Base-by-base conservation (phyloP, 2,797 vertebrate genomes). In the Crocodylus rhombifer region DNA sequence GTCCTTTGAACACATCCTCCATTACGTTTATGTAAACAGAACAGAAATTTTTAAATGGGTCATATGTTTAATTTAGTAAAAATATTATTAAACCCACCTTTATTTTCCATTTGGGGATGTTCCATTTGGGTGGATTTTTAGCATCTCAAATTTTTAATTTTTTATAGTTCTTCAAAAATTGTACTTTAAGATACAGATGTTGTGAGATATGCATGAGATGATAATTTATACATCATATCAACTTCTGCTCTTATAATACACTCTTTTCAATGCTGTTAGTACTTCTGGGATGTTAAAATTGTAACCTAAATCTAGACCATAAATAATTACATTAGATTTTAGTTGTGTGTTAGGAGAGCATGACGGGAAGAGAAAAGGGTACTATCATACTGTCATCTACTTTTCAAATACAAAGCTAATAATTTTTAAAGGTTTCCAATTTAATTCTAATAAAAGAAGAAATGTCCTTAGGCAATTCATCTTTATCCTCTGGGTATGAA, bases 381-480 rank as follows among this genome's bases (percentile, higher is more conserved):
- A 94, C n/a, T 62, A 88, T 58, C 91, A 51, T 83, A 79, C 17
- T 88, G 65, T 90, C 87, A 23, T 92, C 94, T 94, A 75, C 87
- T 96, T 51, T 97, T 97, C 87, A 96, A 95, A 91, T 87, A 95
- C 77, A 97, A 94, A 91, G 88, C 62, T 93, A 26, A 94, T 91
- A 65, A 71, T 82, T 96, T 97, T 94, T 61, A 94, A 86, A 94
- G 93, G 64, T 65, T 96, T 97, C 84, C 95, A 78, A 96, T 96
- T 96, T 92, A 94, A 94, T 77, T 73, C 18, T 61, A 74, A 90
- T 79, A 90, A 80, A 95, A 96, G 86, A 87, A 58, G 79, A 87
- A 95, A 88, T 77, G 67, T 56, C 74, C 87, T 77, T 95, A 84
- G 94, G 30, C 78, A 96, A 95, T 96, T 93, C 95, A 80, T 94